Conservation (phyloP, 2,797 vertebrate species). For the Balearica regulorum region DNA sequence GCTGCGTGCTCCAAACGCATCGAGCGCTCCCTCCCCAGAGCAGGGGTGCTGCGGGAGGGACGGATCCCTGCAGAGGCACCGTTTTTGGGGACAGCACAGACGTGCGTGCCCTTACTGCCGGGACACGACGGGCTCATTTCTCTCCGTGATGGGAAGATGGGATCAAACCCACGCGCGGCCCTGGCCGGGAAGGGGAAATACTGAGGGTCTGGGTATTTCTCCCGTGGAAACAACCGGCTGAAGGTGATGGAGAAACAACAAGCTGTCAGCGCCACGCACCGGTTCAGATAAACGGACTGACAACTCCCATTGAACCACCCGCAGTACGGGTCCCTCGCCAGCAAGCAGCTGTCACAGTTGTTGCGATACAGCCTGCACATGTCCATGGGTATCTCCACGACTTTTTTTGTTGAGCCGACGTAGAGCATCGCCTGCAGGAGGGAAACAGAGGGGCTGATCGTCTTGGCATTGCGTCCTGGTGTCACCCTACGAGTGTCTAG, state of each 20-base stretch:
- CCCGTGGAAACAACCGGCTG: accelerated
- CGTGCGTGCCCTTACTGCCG: accelerated
- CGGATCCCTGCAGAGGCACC: accelerated
- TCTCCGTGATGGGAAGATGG: neutral
- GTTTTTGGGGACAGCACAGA: no score
- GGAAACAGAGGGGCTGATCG: neutral
- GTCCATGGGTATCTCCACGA: conserved; percentile 72
- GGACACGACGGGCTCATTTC: accelerated
- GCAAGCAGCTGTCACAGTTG: conserved; percentile 73
- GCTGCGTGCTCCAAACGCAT: neutral
- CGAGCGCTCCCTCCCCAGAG: neutral
- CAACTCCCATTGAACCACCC: conserved; percentile 63
- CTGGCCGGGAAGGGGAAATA: neutral
- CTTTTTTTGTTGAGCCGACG: conserved; percentile 57
- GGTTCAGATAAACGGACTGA: conserved; percentile 15
- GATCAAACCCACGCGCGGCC: accelerated
- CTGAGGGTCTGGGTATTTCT: accelerated
- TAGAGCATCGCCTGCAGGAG: conserved; percentile 65
- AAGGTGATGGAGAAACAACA: neutral
- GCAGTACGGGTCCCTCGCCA: conserved; percentile 74
- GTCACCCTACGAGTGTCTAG: accelerated
- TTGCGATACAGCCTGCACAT: conserved; percentile 63
- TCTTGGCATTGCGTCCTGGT: accelerated
- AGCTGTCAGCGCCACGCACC: neutral
- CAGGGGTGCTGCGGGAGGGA: neutral